Base-by-base conservation (phyloP, 2,113 vertebrate species). In the Apteryx owenii region DNA sequence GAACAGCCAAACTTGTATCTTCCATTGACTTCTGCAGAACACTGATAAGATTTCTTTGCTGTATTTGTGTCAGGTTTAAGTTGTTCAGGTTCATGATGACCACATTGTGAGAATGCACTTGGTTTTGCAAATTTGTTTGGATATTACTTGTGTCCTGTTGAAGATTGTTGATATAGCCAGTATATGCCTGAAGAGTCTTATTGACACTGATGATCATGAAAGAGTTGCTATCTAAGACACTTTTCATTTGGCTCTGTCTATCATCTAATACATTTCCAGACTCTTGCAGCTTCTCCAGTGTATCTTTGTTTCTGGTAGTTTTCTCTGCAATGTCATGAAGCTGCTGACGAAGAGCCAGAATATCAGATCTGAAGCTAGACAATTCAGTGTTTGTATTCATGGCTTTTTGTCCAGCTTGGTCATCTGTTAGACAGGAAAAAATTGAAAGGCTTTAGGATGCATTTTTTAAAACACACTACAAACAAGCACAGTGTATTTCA, bases 321-420 rank as follows among this genome's bases (percentile, higher is more conserved):
- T 98, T 99, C 87, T 99, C 98, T 72, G 99, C 97, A 95, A 99
- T 98, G 61, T 98, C 98, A 77, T 98, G 98, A 93, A 99, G 98
- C 77, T 99, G 99, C 94, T 99, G 98, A 85, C 99, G 99, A 69
- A 99, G 98, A 68, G 98, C 96, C 89, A 98, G 97, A 93, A 99
- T 98, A 76, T 99, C 99, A 91, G 98, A 98, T 97, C 99, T 99
- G 97, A 99, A 99, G 93, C 98, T 98, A 94, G 99, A 99, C 90
- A 99, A 98, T 93, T 99, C 99, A 81, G 98, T 99, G 96, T 98
- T 99, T 95, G 99, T 99, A 94, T 98, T 99, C 82, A 99, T 96
- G 7, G 99, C 99, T 97, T 99, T 99, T 96, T 99, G 97, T 69
- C 99, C 99, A 26, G 99, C 97, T 96, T 99, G 98, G 95, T 99